Evolutionary conservation across 2,797 vertebrate genomes (phyloP).

Genomic region (Huso huso): DNA sequence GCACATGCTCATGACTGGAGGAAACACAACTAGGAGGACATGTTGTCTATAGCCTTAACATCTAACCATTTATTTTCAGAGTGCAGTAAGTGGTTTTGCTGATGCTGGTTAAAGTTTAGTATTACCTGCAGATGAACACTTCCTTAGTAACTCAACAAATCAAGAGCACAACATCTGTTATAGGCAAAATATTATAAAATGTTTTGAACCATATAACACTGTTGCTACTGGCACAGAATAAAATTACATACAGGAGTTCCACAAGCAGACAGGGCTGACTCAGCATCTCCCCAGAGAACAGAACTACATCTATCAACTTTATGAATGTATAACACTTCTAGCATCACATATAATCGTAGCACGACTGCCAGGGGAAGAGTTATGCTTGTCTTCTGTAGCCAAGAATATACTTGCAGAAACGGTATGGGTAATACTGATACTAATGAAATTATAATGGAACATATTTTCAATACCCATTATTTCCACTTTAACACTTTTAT

Average conservation of each 20-base stretch:
- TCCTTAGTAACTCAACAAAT: slow-evolving; percentile 1
- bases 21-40: too few relatives aligned
- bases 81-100: too few relatives aligned
- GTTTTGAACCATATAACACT: neutral
- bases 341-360: slow-evolving; percentile 1
- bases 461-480: too few relatives aligned
- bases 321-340: slow-evolving; percentile 7
- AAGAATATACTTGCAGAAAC: too few relatives aligned
- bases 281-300: neutral
- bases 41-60: too few relatives aligned
- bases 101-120: neutral
- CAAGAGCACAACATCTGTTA: slow-evolving; percentile 1
- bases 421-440: too few relatives aligned
- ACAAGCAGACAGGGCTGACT: neutral
- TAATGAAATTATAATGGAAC: too few relatives aligned
- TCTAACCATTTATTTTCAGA: too few relatives aligned
- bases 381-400: neutral
- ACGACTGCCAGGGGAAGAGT: neutral
- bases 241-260: neutral
- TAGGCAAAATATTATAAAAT: neutral
- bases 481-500: too few relatives aligned
- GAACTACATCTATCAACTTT: slow-evolving; percentile 7
- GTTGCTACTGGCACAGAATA: neutral
- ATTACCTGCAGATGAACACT: neutral
- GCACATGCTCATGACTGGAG: too few relatives aligned